Evolutionary conservation across 2,113 vertebrate genomes (phyloP), one percentile per base, ranked within the genome.

Genomic region (Thymallus thymallus): DNA sequence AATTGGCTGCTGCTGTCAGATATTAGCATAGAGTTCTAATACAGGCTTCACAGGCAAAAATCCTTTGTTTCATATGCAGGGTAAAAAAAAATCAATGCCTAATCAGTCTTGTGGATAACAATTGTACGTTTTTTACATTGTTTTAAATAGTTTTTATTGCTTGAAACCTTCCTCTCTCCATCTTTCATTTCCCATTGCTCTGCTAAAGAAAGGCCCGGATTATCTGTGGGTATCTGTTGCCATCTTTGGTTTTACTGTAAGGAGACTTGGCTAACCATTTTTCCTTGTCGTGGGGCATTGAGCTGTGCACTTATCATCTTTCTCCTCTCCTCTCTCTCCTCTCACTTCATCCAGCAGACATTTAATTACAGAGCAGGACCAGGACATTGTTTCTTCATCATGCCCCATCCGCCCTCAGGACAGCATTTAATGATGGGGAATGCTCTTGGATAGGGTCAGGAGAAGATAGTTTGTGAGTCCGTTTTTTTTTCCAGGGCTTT

Each of bases 281-380:
- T 83, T 82, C 78, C 87, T 32, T 87, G 23, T 79, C 82, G 73
- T 76, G 80, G 75, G 87, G 88, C 82, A 72, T 63, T 78, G 51
- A 78, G 79, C 78, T 13, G 48, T 74, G 83, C 63, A 70, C 82
- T 41, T 41, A 87, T 86, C 91, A 89, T 90, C 48, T 51, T 16
- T 51, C 48, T 51, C 1, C 48, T 18, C 16, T 4, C 16, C 48
- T 51, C 48, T 51, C 16, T 51, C 48, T 51, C 48, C 85, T 77
- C 74, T 82, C 85, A 23, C 51, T 83, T 76, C 63, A 85, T 89
- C 79, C 85, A 67, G 72, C 65, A 71, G 84, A 84, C 85, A 73
- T 92, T 92, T 93, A 92, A 92, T 94, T 92, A 89, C 75, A 82
- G 79, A 83, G 83, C 69, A 75, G 1, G 74, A 79, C 77, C 80